phyloP scores from a whole-genome alignment of 2,113 vertebrate species.

The Hippocampus guttulatus region DNA sequence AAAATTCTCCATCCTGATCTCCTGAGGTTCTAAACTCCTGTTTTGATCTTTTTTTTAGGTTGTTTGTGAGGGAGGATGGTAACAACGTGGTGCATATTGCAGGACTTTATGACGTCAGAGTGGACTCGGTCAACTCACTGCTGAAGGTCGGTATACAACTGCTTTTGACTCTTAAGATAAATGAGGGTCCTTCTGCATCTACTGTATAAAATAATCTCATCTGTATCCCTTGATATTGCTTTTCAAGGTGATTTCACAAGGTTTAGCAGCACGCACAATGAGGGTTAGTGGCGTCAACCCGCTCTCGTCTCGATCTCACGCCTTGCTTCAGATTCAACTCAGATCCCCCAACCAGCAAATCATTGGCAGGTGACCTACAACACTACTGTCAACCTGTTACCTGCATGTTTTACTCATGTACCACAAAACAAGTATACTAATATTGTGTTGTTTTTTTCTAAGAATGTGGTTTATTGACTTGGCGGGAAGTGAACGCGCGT shows the following conservation, averaged over 20 bases:
- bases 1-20: background rate
- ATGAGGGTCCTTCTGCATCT: background rate
- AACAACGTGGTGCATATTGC: constrained; percentile 84
- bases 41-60: constrained; percentile 59
- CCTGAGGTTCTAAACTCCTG: background rate
- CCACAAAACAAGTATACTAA: background rate
- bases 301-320: constrained; percentile 87
- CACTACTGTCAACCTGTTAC: constrained; percentile 1
- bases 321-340: constrained; percentile 88
- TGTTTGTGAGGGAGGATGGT: constrained; percentile 86
- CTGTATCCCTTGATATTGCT: background rate
- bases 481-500: constrained; percentile 90
- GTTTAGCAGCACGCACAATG: constrained; percentile 81
- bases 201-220: background rate
- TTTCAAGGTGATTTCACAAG: constrained; percentile 81
- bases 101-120: constrained; percentile 77
- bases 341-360: constrained; percentile 72
- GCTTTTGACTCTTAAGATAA: background rate
- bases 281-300: constrained; percentile 85
- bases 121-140: constrained; percentile 78
- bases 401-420: background rate
- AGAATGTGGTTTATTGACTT: constrained; percentile 94
- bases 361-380: constrained; percentile 75
- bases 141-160: constrained; percentile 74
- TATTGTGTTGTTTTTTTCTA: background rate